Base-by-base conservation (phyloP, 2,888 invertebrate genomes). In the Stenolophus ochropezus region DNA sequence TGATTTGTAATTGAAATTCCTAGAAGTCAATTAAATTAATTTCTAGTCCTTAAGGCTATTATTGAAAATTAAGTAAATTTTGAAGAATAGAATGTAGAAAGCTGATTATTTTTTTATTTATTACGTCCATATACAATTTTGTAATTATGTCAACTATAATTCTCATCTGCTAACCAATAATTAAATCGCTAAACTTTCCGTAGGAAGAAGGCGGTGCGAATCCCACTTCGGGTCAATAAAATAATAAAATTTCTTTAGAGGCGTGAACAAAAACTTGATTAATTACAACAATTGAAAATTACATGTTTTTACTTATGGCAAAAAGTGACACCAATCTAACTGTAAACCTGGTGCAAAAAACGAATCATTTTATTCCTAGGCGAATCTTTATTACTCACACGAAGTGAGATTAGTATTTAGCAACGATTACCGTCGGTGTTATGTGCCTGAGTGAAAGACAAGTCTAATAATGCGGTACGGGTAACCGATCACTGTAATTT, bases 281-380 rank as follows among this genome's bases (percentile, higher is more conserved):
- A 61, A 61, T 61, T 61, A 61, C 61, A 61, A 61, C 61, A 61
- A 61, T 61, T 61, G 61, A 61, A 61, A 61, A 61, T 61, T 61
- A 61, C 61, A 61, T 25, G 25, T 61, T 61, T 61, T 61, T 61
- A 61, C n/a, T 3, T 61, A 11, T 25, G 0, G 61, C 61, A 61
- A 61, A 61, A 61, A 61, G 23, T n/a, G 25, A 4, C 25, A 61
- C 27, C 21, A 61, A 23, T 61, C 61, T 61, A 61, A 61, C 61
- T 14, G 61, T 61, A 61, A 61, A 61, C 23, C 61, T 2, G 14
- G 3, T 23, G 11, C 3, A 61, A 61, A 61, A 61, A 61, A 23
- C 4, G 23, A 61, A 61, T 61, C 61, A 61, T 61, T 61, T 61
- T 42, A 42, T 42, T 42, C 33, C 11, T 42, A 42, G 33, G 33